Percentiles rank a stretch among this genome's conserved stretches.
Evolutionary conservation across 2,888 invertebrate genomes (phyloP).

Genomic region (Bursaphelenchus okinawaensis): DNA sequence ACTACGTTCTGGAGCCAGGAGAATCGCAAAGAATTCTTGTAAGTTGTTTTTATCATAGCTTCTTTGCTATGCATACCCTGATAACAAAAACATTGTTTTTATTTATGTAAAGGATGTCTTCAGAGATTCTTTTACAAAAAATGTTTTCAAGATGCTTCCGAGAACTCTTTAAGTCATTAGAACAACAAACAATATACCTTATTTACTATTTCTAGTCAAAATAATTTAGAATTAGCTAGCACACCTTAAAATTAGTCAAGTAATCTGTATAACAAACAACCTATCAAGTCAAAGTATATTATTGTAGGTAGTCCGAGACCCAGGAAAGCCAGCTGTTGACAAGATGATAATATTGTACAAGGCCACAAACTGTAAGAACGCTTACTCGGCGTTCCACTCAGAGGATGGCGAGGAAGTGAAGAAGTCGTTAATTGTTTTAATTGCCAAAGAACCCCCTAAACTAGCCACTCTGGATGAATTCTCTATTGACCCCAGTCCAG

Average conservation of each 20-base stretch:
- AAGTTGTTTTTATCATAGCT: too few relatives aligned
- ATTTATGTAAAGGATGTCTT: too few relatives aligned
- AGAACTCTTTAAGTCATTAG: too few relatives aligned
- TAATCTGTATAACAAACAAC: not conserved
- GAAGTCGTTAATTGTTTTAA: conserved; percentile 38
- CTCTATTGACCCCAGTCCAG: not conserved
- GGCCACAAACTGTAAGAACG: conserved; percentile 35
- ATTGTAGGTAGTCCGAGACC: conserved; percentile 39
- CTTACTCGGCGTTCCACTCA: conserved; percentile 32
- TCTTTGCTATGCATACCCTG: too few relatives aligned
- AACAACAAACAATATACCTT: too few relatives aligned
- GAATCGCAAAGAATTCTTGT: conserved; percentile 46
- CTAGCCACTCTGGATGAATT: conserved; percentile 10
- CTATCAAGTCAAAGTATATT: too few relatives aligned
- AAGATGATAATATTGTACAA: conserved; percentile 43
- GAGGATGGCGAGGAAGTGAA: conserved; percentile 27
- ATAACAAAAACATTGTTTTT: too few relatives aligned
- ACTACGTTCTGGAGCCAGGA: conserved; percentile 47
- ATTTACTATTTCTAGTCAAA: too few relatives aligned
- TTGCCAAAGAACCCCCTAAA: conserved; percentile 33
- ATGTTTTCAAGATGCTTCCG: too few relatives aligned
- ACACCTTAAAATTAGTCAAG: not conserved
- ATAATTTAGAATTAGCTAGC: not conserved
- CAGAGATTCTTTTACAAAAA: too few relatives aligned
- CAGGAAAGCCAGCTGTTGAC: conserved; percentile 40